Percentiles rank a stretch among this genome's conserved stretches.
phyloP scores from a whole-genome alignment of 2,888 invertebrate species.

The Cyrtodaria siliqua region DNA sequence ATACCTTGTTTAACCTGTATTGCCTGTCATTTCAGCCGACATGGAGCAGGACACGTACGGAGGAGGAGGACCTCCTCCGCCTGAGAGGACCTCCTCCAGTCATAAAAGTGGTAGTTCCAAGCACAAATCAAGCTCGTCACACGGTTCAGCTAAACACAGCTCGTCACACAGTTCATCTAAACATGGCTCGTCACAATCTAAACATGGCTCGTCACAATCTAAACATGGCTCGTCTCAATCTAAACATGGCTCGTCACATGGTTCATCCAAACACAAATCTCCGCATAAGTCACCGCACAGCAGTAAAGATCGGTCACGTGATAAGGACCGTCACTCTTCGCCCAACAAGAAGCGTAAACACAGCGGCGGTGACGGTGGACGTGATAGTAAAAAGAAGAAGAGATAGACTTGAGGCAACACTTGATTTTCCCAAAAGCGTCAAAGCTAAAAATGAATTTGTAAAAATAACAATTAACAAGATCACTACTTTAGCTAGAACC shows the following conservation, averaged over 20 bases:
- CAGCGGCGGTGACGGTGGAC: conserved; percentile 58
- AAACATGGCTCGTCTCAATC: conserved; percentile 2
- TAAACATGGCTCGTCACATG: conserved; percentile 38
- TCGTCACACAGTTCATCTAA: conserved; percentile 6
- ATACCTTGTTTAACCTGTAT: no score
- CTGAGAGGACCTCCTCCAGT: no score
- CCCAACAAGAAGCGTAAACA: conserved; percentile 65
- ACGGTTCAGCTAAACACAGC: no score
- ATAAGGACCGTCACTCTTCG: conserved; percentile 50
- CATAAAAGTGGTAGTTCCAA: conserved; percentile 6
- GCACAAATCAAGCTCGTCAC: no score
- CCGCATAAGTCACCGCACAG: conserved; percentile 55
- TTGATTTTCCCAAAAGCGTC: no score
- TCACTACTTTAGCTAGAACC: no score
- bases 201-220: not conserved
- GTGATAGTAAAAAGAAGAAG: conserved; percentile 70
- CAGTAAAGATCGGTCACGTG: conserved; percentile 10
- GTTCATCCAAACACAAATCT: conserved; percentile 54
- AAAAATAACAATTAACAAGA: no score
- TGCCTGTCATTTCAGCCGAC: conserved; percentile 65
- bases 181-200: conserved; percentile 4
- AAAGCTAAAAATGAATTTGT: no score
- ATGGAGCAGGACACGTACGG: conserved; percentile 67
- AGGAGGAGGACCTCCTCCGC: conserved; percentile 16
- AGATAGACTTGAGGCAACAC: no score